Conservation (phyloP, 2,113 vertebrate species). For the Thomomys bottae region DNA sequence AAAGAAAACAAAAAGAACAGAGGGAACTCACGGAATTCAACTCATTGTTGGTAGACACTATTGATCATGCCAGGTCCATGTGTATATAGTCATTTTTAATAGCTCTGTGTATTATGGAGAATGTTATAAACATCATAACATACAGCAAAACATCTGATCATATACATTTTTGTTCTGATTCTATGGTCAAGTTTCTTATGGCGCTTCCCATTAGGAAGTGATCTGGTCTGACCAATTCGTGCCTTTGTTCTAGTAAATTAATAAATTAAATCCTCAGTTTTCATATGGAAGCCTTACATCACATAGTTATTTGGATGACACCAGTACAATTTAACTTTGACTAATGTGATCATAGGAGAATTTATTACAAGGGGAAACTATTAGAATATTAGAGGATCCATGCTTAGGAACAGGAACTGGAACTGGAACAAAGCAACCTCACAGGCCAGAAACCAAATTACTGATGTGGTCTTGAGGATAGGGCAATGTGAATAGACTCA, state of each 20-base stretch:
- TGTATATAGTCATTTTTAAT: neutral
- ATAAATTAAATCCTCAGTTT: neutral
- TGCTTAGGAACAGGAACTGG: neutral
- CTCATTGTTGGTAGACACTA: neutral
- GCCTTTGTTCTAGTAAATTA: slow-evolving; percentile 19
- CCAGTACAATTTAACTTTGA: slow-evolving; percentile 4
- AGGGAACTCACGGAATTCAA: neutral
- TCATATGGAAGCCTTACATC: neutral
- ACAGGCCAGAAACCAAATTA: neutral
- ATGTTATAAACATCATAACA: neutral
- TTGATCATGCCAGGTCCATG: neutral
- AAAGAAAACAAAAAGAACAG: neutral
- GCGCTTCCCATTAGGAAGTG: neutral
- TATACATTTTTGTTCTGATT: neutral
- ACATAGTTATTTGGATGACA: neutral
- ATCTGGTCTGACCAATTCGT: neutral
- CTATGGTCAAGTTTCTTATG: neutral
- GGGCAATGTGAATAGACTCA: neutral
- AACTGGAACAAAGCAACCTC: neutral
- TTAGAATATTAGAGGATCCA: neutral
- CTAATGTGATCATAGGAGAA: neutral
- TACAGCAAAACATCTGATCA: slow-evolving; percentile 1
- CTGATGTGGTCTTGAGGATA: neutral
- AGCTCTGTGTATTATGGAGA: neutral
- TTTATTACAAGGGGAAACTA: neutral